Base-by-base conservation (phyloP, 2,797 vertebrate genomes). In the Macropodus opercularis region DNA sequence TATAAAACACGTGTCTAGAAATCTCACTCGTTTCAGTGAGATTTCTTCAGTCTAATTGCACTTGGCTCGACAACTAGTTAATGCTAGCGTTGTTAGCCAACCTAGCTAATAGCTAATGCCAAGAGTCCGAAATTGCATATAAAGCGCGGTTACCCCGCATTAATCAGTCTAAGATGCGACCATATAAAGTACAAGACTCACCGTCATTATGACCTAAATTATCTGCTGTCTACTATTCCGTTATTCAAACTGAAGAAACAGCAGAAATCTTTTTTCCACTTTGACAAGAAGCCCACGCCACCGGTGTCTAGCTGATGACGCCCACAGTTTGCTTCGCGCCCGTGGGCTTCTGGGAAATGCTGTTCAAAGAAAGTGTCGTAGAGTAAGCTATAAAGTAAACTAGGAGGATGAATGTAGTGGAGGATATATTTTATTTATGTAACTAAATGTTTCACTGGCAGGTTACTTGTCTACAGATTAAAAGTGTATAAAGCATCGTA, bases 261-360 rank as follows among this genome's bases (percentile, higher is more conserved):
- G 41, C 14, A 43, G 34, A 56, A 41, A 7, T 27, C 61, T 62
- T n/a, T n/a, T 64, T 63, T 51, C n/a, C 41, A 75, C 27, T 46
- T 41, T 72, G 53, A 78, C 81, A 77, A 77, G 75, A 70, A 44
- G 78, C 67, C 75, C 91, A 91, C 91, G 85, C 89, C 72, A 62
- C 87, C 85, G 72, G 81, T 74, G 63, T 47, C 49, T 70, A 58
- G 83, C 80, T 90, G 90, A 91, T 72, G 89, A 91, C 84, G 83
- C 65, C 12, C 3, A 34, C 44, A 1, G 24, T 18, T 59, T 49
- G 15, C 1, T 11, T 29, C 32, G 4, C 63, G 60, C 53, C n/a
- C n/a, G 0, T 3, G 34, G 85, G 0, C 18, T 83, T 56, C 51
- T 90, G 91, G 91, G 89, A 83, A 85, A 69, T 77, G 86, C 22